Conservation (phyloP, 2,113 vertebrate species). For the Aleadryas rufinucha region DNA sequence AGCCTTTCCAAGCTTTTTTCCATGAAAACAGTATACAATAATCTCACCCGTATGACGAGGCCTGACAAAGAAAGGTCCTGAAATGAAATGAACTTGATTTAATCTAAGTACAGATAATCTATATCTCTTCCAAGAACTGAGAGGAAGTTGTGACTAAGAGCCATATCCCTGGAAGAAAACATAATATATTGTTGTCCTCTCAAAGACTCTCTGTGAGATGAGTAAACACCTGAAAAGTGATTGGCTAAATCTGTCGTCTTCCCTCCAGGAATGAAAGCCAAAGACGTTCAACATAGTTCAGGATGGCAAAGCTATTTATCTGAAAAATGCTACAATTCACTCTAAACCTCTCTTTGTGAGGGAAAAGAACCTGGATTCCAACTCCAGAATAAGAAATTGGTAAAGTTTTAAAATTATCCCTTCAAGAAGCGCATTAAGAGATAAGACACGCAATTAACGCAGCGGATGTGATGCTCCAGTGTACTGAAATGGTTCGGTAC, state of each 20-base stretch:
- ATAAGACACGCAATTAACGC: background rate
- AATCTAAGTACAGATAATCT: background rate
- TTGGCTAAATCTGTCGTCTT: background rate
- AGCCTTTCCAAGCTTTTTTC: background rate
- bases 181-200: background rate
- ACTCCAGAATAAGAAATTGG: background rate
- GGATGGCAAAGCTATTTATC: background rate
- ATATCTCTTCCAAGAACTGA: background rate
- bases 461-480: background rate
- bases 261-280: background rate
- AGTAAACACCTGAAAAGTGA: background rate
- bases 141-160: background rate
- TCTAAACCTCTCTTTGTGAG: background rate
- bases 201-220: background rate
- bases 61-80: background rate
- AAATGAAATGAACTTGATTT: background rate
- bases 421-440: background rate
- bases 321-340: background rate
- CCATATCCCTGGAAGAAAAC: background rate
- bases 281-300: background rate
- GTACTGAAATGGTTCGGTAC: background rate
- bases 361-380: background rate
- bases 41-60: background rate
- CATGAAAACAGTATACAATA: background rate
- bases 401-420: background rate